Evolutionary conservation across 2,888 invertebrate genomes (phyloP).

Genomic region (Tetropium fuscum): DNA sequence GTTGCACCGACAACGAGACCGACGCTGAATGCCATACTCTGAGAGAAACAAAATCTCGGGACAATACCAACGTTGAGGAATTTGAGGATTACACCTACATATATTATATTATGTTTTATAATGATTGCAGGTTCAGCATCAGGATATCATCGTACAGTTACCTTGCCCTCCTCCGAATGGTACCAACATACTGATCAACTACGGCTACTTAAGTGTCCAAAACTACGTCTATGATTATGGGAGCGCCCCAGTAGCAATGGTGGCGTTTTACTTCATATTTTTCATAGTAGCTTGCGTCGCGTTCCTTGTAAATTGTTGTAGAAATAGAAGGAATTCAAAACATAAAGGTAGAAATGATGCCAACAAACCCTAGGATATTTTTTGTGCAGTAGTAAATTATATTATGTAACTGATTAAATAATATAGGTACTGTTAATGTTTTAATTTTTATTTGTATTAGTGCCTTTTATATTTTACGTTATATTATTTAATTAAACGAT

Average conservation of each 20-base stretch:
- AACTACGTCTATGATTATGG: conserved; percentile 69
- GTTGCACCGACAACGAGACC: no score
- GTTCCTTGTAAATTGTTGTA: conserved; percentile 65
- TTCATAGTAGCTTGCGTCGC: conserved; percentile 73
- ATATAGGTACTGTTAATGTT: conserved; percentile 24
- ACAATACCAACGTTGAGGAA: no score
- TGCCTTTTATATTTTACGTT: conserved; percentile 17
- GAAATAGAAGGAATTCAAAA: conserved; percentile 59
- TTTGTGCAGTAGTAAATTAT: conserved; percentile 6
- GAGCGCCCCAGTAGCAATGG: conserved; percentile 71
- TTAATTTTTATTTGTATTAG: conserved; percentile 22
- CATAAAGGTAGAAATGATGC: conserved; percentile 69
- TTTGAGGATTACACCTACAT: no score
- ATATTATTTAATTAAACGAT: conserved; percentile 15
- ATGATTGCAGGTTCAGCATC: conserved; percentile 88
- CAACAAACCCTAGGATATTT: conserved; percentile 71
- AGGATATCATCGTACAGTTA: conserved; percentile 88
- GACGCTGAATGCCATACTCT: no score
- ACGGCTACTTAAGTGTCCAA: conserved; percentile 66
- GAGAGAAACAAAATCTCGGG: no score
- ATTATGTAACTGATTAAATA: conserved; percentile 15
- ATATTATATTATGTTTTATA: no score
- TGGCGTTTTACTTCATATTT: conserved; percentile 73
- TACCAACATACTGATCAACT: conserved; percentile 74
- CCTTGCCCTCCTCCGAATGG: conserved; percentile 87